Evolutionary conservation across 2,113 vertebrate species (phyloP), one percentile per base, ranked within the genome.

Genomic region (Saccopteryx leptura): DNA sequence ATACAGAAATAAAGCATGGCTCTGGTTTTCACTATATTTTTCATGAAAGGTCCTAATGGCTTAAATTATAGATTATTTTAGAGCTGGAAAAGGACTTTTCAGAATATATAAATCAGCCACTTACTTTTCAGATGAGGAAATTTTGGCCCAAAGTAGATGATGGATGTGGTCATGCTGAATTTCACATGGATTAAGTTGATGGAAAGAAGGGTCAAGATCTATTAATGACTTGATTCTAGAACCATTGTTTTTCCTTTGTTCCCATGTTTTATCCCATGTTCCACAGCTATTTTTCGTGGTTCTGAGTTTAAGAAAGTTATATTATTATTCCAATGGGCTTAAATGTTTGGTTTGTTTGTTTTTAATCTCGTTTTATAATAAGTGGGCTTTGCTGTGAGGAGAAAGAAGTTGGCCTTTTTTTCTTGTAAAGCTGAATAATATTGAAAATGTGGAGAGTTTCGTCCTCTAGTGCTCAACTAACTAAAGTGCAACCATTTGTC

Each of bases 391-490:
- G 13, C 88, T 93, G 1, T 87, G 48, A 61, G 65, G 58, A 58
- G n/a, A 31, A 78, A 90, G 24, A 58, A 94, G 15, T 65, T 60
- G 46, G 23, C 21, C 18, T 75, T 61, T 76, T 76, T 71, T 68
- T 52, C 19, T 28, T 79, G 2, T 68, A 14, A 19, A 8, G 17
- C 24, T 50, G 28, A 87, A 63, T n/a, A 78, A 0, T 90, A n/a
- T 18, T 91, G 83, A 96, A 95, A 92, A 93, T 86, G 24, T 97
- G 93, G 93, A 75, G 52, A 93, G 46, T 89, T 90, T 85, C 5
- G 83, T 96, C 97, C 96, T 95, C 97, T 98, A 96, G 94, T 96
- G 96, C 65, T 86, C 85, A 91, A 39, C 85, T 52, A 23, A 39
- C 14, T 91, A 79, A 91, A 96, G 21, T 83, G 61, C 84, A 94